These are phyloP conservation scores for Habroteleia sp. DNA, from an alignment of 2,888 invertebrate genomes.

Conservation along the genomic window DNA sequence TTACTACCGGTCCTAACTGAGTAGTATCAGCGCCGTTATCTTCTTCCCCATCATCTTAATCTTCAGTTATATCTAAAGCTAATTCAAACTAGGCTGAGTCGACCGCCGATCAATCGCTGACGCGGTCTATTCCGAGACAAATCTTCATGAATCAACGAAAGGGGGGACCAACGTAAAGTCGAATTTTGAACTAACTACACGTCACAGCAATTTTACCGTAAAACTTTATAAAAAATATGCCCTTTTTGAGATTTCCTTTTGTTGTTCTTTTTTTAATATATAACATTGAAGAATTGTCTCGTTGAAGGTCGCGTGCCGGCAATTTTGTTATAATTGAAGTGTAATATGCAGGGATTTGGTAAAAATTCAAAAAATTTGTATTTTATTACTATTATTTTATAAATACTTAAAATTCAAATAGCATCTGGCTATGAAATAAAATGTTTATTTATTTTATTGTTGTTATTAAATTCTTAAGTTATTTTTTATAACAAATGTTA, in stretches of 20 bases:
- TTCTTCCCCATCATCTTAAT: constrained; percentile 18
- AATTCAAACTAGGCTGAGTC: constrained; percentile 74
- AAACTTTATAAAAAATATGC: constrained; percentile 59
- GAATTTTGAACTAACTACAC: constrained; percentile 57
- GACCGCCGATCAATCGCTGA: constrained; percentile 52
- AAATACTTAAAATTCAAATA: too few relatives aligned
- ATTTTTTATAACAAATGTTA: too few relatives aligned
- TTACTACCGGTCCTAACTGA: constrained; percentile 70
- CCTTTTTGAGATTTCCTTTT: constrained; percentile 30
- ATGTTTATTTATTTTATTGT: too few relatives aligned
- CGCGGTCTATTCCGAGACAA: constrained; percentile 23
- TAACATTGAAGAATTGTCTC: constrained; percentile 15
- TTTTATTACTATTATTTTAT: too few relatives aligned
- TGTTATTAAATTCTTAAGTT: too few relatives aligned
- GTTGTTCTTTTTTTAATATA: constrained; percentile 20
- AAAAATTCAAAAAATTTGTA: too few relatives aligned
- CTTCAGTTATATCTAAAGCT: constrained; percentile 69
- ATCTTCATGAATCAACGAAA: constrained; percentile 33
- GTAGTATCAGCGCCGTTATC: constrained; percentile 75
- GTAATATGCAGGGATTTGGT: too few relatives aligned
- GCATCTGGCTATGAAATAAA: too few relatives aligned
- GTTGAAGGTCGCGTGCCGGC: background rate
- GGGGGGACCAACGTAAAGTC: constrained; percentile 38
- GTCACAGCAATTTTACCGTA: constrained; percentile 41
- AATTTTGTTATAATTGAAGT: constrained; percentile 3